Base-by-base conservation (phyloP, 1,140 invertebrate species). In the Metopolophium dirhodum region DNA sequence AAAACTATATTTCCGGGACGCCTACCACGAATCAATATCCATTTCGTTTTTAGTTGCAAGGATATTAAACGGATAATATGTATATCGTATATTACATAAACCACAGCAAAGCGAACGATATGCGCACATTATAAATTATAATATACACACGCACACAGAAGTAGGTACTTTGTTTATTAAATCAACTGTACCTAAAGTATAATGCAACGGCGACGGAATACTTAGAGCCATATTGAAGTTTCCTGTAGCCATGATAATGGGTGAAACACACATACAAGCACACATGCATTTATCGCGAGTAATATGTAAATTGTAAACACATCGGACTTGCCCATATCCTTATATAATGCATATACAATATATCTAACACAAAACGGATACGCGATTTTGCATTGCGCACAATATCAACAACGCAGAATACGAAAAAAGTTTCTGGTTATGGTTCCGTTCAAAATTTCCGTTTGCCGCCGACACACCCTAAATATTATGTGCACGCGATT, bases 1-100 rank as follows among this genome's bases (percentile, higher is more conserved):
- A 68, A 68, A 90, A 61, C 54, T 37, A 20, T 68, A 90, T 90
- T 90, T 90, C 37, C 89, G 54, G 54, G 7, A 90, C 51, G 54
- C 41, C 57, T 61, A 61, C 47, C 18, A 61, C 35, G 2, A 45
- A 90, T 90, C 89, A 68, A 90, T 90, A 90, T 37, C 89, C n/a
- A 68, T 61, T 30, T 90, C 37, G 26, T 90, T 90, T 68, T 41
- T 54, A 89, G 49, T 89, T 57, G 23, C 20, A 90, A 54, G 61
- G 14, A 68, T 68, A 68, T 68, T 11, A 61, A 14, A 86, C n/a
- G 47, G 18, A 45, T 47, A 37, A 11, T 11, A 85, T 37, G 37
- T 37, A 37, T 86, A 45, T 18, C 30, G 11, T 45, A 47, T 35
- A 26, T 35, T 51, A 11, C 54, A 88, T n/a, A 51, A 51, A n/a